Evolutionary conservation across 2,888 invertebrate genomes (phyloP).

Genomic region (Cinara cedri): DNA sequence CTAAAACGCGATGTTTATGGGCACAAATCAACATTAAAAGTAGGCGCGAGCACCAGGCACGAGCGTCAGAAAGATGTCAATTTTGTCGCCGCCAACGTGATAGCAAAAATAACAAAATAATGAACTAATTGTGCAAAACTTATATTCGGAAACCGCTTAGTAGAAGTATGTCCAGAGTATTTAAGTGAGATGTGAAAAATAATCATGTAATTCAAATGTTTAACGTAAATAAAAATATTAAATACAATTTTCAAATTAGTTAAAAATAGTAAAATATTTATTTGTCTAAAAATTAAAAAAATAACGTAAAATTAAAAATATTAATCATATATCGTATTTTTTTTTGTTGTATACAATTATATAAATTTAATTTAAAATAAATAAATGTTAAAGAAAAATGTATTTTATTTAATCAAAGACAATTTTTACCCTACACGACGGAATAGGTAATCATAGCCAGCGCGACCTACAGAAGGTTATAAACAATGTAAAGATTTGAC

Average conservation of each 20-base stretch:
- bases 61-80: background rate
- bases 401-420: background rate
- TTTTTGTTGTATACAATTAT: constrained; percentile 8
- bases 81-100: background rate
- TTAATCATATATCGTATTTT: constrained; percentile 10
- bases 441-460: constrained; percentile 2
- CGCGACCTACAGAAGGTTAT: background rate
- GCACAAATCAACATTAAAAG: background rate
- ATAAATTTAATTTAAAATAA: constrained; percentile 23
- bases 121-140: constrained; percentile 13
- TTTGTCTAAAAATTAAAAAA: constrained; percentile 1
- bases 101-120: constrained; percentile 3
- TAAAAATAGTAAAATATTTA: constrained; percentile 5
- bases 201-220: too few relatives aligned
- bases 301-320: constrained; percentile 5
- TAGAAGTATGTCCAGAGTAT: constrained; percentile 18
- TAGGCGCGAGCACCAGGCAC: background rate
- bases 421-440: background rate
- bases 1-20: background rate
- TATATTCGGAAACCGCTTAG: background rate
- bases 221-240: too few relatives aligned
- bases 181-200: constrained; percentile 8
- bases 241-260: constrained; percentile 11
- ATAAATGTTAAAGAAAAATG: constrained; percentile 15
- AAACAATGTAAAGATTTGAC: too few relatives aligned